Evolutionary conservation across 2,888 invertebrate genomes (phyloP), one percentile per base, ranked within the genome.

Genomic region (Anarsia innoxiella): DNA sequence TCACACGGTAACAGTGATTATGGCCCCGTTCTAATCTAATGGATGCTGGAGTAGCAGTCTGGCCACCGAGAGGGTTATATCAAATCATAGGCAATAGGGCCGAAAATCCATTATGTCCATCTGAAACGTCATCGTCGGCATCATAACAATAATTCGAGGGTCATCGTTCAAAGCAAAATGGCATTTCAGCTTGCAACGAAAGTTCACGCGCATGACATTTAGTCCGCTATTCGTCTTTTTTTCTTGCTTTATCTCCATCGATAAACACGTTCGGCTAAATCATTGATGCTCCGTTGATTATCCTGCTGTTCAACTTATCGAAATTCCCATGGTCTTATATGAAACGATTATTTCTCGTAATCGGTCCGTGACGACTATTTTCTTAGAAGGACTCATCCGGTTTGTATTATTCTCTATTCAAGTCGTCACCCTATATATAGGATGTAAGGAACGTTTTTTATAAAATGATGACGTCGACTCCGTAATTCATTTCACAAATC

Each of bases 1-100:
- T 79, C 76, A 70, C 77, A 80, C 75, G 76, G 71, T 71, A 66
- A 66, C 62, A 57, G 57, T 51, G 61, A 69, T 67, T 68, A 65
- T 56, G 52, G 49, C 51, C 51, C 55, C 65, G 58, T 60, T 66
- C 63, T 66, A 68, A 69, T 66, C 63, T 66, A 68, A 69, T 72
- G 58, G 64, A 65, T 65, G 44, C 52, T 48, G 42, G 48, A 56
- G 25, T 53, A 49, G 46, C 46, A 11, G 23, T 12, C 19, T 6
- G n/a, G n/a, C n/a, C n/a, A n/a, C n/a, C n/a, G n/a, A n/a, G 45
- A 41, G 42, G 51, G 48, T 46, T 44, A 45, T 44, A 36, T 45
- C 40, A 40, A 23, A 37, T 28, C 27, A 14, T n/a, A 26, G 26
- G 3, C 3, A n/a, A n/a, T n/a, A n/a, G n/a, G n/a, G n/a, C n/a